Percentiles rank a stretch among this genome's conserved stretches.
phyloP scores from a whole-genome alignment of 2,113 vertebrate genomes.

The Psettodes erumei region DNA sequence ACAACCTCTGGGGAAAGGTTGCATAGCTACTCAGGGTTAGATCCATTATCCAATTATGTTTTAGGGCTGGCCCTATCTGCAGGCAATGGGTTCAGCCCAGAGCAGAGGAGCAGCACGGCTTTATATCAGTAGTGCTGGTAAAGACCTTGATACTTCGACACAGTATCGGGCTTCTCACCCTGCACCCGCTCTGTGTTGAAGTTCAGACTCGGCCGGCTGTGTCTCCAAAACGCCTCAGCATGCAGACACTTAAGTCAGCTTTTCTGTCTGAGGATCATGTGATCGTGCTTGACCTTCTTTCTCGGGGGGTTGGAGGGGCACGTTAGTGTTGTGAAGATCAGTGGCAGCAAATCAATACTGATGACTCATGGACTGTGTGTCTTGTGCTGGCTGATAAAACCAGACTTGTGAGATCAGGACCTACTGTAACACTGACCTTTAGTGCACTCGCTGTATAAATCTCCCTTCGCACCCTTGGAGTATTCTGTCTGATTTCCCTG shows the following conservation, averaged over 20 bases:
- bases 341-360: conserved; percentile 72
- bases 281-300: conserved; percentile 69
- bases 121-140: conserved; percentile 22
- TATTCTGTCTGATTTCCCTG: conserved; percentile 30
- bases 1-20: conserved; percentile 62
- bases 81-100: conserved; percentile 31
- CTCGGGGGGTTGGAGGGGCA: conserved; percentile 29
- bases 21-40: conserved; percentile 15
- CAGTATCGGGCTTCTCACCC: conserved; percentile 19
- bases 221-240: conserved; percentile 28
- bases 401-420: conserved; percentile 59
- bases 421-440: conserved; percentile 61
- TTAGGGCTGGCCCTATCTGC: conserved; percentile 19
- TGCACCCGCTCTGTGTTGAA: conserved; percentile 13
- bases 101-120: conserved; percentile 2
- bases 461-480: not conserved
- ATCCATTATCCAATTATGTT: conserved; percentile 48
- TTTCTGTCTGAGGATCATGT: conserved; percentile 45
- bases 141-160: conserved; percentile 27
- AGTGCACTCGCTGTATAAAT: conserved; percentile 35
- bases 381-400: conserved; percentile 58
- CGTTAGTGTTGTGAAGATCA: conserved; percentile 52
- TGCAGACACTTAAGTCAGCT: conserved; percentile 50
- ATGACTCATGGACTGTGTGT: conserved; percentile 65
- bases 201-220: conserved; percentile 28